A percentile compares a stretch with the other conserved stretches of the same genome.
Evolutionary conservation across 2,888 invertebrate species (phyloP).

Genomic region (Rapana venosa): DNA sequence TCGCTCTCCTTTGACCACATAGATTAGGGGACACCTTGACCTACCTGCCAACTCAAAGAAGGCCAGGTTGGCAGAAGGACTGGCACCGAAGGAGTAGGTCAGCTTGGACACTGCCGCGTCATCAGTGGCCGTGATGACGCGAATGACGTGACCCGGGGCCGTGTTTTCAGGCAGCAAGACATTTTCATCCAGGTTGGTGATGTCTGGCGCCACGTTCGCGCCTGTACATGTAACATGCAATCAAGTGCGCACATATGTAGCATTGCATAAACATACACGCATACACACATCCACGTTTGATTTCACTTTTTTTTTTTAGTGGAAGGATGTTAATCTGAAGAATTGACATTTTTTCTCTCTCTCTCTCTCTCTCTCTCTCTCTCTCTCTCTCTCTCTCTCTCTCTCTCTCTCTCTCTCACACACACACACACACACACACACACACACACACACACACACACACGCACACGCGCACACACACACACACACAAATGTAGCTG

Average conservation of each 20-base stretch:
- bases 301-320: background rate
- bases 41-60: slow-evolving; percentile 40
- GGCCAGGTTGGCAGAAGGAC: slow-evolving; percentile 15
- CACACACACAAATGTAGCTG: too few relatives aligned
- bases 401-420: too few relatives aligned
- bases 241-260: too few relatives aligned
- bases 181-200: slow-evolving; percentile 39
- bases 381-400: too few relatives aligned
- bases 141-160: slow-evolving; percentile 5
- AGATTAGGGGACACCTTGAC: too few relatives aligned
- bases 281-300: background rate
- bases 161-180: slow-evolving; percentile 37
- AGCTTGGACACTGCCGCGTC: slow-evolving; percentile 9
- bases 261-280: too few relatives aligned
- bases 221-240: background rate
- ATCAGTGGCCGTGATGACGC: background rate
- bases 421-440: too few relatives aligned
- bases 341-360: too few relatives aligned
- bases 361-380: too few relatives aligned
- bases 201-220: slow-evolving; percentile 33
- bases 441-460: too few relatives aligned
- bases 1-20: too few relatives aligned
- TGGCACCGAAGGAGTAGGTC: slow-evolving; percentile 34
- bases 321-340: background rate
- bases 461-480: too few relatives aligned